Evolutionary conservation across 2,797 vertebrate species (phyloP).

Genomic region (Brachymystax lenok): DNA sequence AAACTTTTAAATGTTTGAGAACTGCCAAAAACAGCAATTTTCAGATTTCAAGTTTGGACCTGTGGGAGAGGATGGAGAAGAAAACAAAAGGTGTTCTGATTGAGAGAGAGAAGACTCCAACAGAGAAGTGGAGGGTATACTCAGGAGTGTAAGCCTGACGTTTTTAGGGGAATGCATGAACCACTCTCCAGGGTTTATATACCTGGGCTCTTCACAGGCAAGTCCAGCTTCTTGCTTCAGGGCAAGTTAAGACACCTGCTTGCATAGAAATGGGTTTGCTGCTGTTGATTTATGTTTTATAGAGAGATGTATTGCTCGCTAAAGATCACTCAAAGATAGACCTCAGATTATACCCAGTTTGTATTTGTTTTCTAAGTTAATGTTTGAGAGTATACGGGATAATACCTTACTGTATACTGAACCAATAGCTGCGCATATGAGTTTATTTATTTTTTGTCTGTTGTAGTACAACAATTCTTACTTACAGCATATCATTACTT

Average conservation of each 20-base stretch:
- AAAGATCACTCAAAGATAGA: neutral
- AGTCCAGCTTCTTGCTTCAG: neutral
- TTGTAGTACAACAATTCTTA: too few relatives aligned
- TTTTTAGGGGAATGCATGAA: neutral
- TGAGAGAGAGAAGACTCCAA: neutral
- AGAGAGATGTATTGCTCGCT: neutral
- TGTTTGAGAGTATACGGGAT: neutral
- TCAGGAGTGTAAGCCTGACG: neutral
- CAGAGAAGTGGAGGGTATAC: neutral
- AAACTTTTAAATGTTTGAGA: neutral
- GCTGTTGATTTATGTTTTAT: slow-evolving; percentile 4
- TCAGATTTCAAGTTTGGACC: neutral
- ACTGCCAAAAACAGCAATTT: neutral
- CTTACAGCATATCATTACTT: neutral
- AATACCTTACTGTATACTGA: neutral
- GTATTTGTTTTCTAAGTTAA: neutral
- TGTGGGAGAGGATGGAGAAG: neutral
- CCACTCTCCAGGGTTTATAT: neutral
- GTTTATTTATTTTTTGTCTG: too few relatives aligned
- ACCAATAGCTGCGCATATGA: too few relatives aligned
- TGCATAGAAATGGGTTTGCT: slow-evolving; percentile 2
- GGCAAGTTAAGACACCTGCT: neutral
- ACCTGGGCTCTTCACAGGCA: neutral
- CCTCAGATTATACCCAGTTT: neutral
- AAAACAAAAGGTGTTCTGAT: neutral